These are phyloP conservation scores for Oceanodroma leucorhoa DNA, from an alignment of 2,797 vertebrate species.

Conservation along the genomic window DNA sequence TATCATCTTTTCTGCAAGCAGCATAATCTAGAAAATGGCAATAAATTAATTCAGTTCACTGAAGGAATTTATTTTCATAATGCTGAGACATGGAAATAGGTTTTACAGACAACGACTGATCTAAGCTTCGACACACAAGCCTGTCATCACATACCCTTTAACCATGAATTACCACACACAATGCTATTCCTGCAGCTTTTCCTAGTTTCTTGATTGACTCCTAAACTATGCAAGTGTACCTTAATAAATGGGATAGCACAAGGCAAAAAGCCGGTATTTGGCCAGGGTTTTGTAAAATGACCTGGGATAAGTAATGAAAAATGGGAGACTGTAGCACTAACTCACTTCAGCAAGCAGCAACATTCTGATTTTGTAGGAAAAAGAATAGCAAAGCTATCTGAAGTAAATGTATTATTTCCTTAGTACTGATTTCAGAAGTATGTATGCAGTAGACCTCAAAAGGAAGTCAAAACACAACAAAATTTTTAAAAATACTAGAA, in stretches of 20 bases:
- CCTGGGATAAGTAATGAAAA: background rate
- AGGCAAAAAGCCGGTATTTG: background rate
- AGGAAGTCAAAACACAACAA: background rate
- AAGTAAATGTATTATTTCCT: background rate
- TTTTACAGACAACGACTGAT: background rate
- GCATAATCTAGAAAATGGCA: constrained; percentile 33
- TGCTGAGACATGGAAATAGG: background rate
- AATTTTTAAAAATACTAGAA: background rate
- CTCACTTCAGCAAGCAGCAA: background rate
- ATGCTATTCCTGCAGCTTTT: background rate
- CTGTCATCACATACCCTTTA: background rate
- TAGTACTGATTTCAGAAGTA: background rate
- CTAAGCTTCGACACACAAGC: background rate
- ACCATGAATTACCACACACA: background rate
- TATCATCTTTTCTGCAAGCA: background rate
- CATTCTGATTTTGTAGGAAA: background rate
- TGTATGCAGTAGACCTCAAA: background rate
- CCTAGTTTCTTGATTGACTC: background rate
- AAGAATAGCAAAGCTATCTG: background rate
- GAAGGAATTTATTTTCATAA: constrained; percentile 15
- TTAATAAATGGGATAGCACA: background rate
- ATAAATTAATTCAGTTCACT: background rate
- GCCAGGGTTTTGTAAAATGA: background rate
- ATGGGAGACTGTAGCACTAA: background rate
- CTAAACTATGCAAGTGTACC: background rate